Conservation (phyloP, 2,113 vertebrate species). For the Pollachius pollachius region DNA sequence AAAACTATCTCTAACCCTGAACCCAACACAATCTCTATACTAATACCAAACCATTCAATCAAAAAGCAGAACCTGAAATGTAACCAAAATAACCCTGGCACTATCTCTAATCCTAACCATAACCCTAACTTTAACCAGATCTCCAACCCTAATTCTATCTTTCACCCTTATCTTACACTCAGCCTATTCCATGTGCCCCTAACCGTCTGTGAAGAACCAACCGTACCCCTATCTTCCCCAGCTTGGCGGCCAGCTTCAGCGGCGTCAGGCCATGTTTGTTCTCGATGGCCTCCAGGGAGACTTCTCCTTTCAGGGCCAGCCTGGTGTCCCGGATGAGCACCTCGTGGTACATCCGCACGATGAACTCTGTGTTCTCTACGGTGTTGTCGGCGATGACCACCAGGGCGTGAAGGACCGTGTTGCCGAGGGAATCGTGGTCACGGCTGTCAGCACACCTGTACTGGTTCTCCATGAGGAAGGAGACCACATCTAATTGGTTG, state of each 20-base stretch:
- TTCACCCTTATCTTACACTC: no score
- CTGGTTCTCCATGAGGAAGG: slow-evolving; percentile 83
- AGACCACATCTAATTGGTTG: slow-evolving; percentile 84
- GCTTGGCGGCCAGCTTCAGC: slow-evolving; percentile 83
- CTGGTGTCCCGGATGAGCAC: slow-evolving; percentile 78
- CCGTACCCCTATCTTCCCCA: slow-evolving; percentile 84
- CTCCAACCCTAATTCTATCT: neutral
- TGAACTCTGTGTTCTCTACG: slow-evolving; percentile 81
- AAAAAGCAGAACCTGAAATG: no score
- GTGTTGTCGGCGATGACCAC: slow-evolving; percentile 81
- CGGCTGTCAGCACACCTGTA: slow-evolving; percentile 70
- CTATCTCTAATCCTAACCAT: no score
- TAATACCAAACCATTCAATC: no score
- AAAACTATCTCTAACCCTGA: no score
- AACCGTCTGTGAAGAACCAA: neutral
- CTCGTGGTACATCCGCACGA: slow-evolving; percentile 81
- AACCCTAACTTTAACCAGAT: no score
- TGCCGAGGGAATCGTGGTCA: slow-evolving; percentile 70
- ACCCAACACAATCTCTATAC: no score
- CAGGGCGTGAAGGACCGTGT: no score
- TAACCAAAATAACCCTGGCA: no score
- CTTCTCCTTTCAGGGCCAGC: slow-evolving; percentile 28
- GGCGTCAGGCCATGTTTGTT: slow-evolving; percentile 84
- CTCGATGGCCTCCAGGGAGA: slow-evolving; percentile 77
- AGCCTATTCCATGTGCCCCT: neutral